Evolutionary conservation across 2,797 vertebrate species (phyloP), one percentile per base, ranked within the genome.

Genomic region (Helostoma temminkii): DNA sequence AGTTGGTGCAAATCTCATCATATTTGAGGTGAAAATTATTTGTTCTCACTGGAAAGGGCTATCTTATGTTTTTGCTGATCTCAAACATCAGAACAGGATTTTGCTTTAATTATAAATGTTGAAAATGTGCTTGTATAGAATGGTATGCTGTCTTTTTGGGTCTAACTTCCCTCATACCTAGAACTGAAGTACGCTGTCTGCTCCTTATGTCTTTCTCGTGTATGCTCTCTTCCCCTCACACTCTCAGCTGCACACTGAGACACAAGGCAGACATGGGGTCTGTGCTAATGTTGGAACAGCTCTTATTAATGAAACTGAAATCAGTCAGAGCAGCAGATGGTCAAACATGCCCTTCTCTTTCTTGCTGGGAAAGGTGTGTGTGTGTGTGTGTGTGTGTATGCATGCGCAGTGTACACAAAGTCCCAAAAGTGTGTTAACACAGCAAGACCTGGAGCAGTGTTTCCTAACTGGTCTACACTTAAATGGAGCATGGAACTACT

Each of bases 291-390:
- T 65, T 85, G 83, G 79, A 80, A 71, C 55, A 4, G 47, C 43
- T 85, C 78, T 69, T 34, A 56, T 74, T 63, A 62, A 50, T 80
- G 72, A 84, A 74, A 48, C 80, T 75, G 63, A 85, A 87, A 58
- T 78, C 80, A 84, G 76, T 77, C 65, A 74, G 74, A 76, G 81
- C 81, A 79, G 60, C 81, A 83, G 81, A 84, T 90, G 83, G 81
- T 57, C 59, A 8, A 63, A 62, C 32, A 19, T 42, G 69, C 52
- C 65, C 59, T 61, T 54, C 19, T 60, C 45, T 67, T 52, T 55
- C 21, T 74, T 28, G 49, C 74, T 49, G 63, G 58, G 69, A 58
- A 32, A 10, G 30, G 26, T 43, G 39, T 32, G 56, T 43, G 36
- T 47, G 48, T 69, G 25, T 55, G 47, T 25, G 9, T 45, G 18